Evolutionary conservation across 2,888 invertebrate genomes (phyloP).

Genomic region (Callosobruchus maculatus): DNA sequence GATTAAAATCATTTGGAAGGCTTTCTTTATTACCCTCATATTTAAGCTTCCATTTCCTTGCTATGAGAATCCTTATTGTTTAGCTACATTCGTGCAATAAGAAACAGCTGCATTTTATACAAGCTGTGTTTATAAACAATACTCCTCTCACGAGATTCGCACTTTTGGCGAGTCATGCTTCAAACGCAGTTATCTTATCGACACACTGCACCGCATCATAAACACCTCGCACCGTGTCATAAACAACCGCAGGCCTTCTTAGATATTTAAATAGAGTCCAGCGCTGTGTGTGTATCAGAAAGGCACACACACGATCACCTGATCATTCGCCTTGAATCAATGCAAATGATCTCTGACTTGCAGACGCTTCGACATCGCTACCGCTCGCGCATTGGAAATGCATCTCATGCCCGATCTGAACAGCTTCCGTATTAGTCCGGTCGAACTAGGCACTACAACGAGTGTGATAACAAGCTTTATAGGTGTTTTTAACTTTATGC

Average conservation of each 20-base stretch:
- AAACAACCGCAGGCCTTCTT: neutral
- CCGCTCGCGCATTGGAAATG: slow-evolving; percentile 13
- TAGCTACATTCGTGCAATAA: no score
- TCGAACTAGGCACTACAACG: neutral
- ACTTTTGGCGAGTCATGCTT: neutral
- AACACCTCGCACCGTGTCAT: neutral
- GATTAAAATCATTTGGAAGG: no score
- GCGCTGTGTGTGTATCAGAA: neutral
- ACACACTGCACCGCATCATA: neutral
- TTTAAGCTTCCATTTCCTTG: no score
- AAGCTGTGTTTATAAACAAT: neutral
- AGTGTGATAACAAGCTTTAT: no score
- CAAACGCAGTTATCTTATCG: neutral
- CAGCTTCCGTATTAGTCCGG: neutral
- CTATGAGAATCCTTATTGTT: no score
- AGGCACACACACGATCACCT: neutral
- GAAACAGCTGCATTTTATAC: no score
- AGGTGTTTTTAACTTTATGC: no score
- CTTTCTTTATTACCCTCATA: no score
- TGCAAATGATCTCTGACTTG: slow-evolving; percentile 7
- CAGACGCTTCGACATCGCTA: slow-evolving; percentile 1
- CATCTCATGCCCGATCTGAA: slow-evolving; percentile 14
- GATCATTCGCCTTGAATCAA: slow-evolving; percentile 2
- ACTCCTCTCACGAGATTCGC: neutral
- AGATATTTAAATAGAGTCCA: neutral